Percentiles rank a stretch among this genome's conserved stretches.
Evolutionary conservation across 2,888 invertebrate species (phyloP).

Genomic region (Dryocosmus kuriphilus): DNA sequence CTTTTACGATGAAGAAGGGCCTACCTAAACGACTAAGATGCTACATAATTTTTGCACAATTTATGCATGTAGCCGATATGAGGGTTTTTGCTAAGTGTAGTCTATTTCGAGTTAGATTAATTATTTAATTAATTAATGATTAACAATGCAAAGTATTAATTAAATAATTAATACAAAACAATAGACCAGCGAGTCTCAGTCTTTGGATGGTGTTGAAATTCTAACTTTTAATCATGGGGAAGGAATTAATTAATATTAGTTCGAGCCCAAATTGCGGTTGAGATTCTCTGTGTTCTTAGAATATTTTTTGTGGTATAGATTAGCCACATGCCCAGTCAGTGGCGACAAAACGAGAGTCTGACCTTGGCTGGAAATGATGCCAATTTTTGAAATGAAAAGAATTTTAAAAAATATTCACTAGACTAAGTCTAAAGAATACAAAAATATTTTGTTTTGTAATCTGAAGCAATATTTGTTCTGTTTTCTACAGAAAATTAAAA

Average conservation of each 20-base stretch:
- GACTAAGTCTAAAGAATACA: no score
- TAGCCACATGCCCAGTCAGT: slow-evolving; percentile 43
- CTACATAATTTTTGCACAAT: slow-evolving; percentile 67
- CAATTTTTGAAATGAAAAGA: neutral
- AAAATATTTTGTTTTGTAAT: neutral
- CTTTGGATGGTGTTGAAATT: slow-evolving; percentile 15
- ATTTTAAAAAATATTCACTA: neutral
- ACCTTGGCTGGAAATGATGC: slow-evolving; percentile 29
- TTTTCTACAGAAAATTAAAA: neutral
- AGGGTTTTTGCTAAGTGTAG: slow-evolving; percentile 61
- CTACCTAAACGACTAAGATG: slow-evolving; percentile 61
- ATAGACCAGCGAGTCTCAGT: slow-evolving; percentile 48
- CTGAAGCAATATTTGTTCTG: neutral
- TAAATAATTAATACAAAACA: slow-evolving; percentile 12
- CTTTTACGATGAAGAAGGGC: slow-evolving; percentile 62
- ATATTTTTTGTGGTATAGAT: slow-evolving; percentile 47
- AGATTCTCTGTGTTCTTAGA: slow-evolving; percentile 48
- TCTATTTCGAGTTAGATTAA: slow-evolving; percentile 21
- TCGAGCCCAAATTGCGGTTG: slow-evolving; percentile 43
- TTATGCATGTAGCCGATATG: slow-evolving; percentile 65
- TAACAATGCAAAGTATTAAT: neutral
- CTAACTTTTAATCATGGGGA: slow-evolving; percentile 1
- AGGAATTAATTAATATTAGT: neutral
- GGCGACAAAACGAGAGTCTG: slow-evolving; percentile 45
- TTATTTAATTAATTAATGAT: slow-evolving; percentile 24